Evolutionary conservation across 1,140 invertebrate genomes (phyloP).

Genomic region (Nasonia longicornis): DNA sequence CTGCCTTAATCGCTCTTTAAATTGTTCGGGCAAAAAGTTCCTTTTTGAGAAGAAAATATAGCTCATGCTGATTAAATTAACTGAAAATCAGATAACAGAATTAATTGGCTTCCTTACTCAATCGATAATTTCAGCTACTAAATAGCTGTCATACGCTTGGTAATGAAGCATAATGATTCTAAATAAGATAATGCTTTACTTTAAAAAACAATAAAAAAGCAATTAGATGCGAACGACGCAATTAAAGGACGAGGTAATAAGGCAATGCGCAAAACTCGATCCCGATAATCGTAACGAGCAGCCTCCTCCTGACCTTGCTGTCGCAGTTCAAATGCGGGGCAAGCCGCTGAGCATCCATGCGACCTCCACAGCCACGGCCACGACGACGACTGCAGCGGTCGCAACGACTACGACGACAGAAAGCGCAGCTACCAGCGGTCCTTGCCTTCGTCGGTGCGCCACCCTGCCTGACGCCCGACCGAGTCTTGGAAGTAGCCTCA

Average conservation of each 20-base stretch:
- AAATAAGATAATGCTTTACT: not conserved
- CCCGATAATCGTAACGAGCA: not conserved
- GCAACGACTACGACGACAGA: conserved; percentile 1
- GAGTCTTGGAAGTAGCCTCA: conserved; percentile 56
- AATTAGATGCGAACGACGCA: not conserved
- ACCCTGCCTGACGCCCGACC: conserved; percentile 65
- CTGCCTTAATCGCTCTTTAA: not conserved
- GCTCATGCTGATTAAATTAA: not conserved
- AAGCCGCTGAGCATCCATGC: conserved; percentile 57
- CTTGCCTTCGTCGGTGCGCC: conserved; percentile 61
- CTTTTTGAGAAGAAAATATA: not conserved
- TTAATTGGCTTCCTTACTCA: not conserved
- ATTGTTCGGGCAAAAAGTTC: not conserved
- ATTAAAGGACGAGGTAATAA: not conserved
- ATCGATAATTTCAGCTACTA: not conserved
- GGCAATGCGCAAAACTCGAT: not conserved
- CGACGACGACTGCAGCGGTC: not conserved
- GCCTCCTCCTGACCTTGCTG: not conserved
- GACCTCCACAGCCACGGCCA: not conserved
- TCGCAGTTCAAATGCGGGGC: conserved; percentile 50
- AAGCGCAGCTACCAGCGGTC: conserved; percentile 44
- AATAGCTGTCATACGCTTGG: too few relatives aligned
- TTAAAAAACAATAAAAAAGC: not conserved
- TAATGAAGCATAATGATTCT: not conserved
- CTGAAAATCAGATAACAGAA: not conserved